These are phyloP conservation scores for Pseudococcus jackbeardsleyi DNA, from an alignment of 2,888 invertebrate species.

Conservation along the genomic window DNA sequence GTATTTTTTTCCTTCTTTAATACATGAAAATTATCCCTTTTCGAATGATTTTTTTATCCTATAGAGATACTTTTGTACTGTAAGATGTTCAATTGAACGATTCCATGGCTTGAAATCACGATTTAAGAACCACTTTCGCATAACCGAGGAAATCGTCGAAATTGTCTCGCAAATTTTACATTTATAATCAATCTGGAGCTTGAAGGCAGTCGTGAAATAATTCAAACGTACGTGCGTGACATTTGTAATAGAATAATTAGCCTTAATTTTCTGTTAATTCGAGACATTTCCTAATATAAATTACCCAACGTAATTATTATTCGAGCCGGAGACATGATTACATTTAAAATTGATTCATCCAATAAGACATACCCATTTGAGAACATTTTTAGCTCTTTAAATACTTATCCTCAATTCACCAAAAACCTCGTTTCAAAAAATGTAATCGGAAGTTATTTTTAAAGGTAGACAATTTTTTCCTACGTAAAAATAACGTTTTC, in stretches of 20 bases:
- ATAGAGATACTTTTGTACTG: no score
- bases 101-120: background rate
- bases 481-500: background rate
- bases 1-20: background rate
- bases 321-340: conserved; percentile 50
- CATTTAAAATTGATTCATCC: conserved; percentile 26
- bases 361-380: background rate
- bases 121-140: conserved; percentile 41
- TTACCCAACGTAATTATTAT: conserved; percentile 60
- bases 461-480: background rate
- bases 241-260: conserved; percentile 61
- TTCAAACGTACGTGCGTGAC: conserved; percentile 58
- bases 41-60: no score
- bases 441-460: background rate
- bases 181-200: conserved; percentile 54
- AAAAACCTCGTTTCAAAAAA: background rate
- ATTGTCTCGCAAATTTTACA: conserved; percentile 17
- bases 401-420: no score
- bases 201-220: conserved; percentile 58
- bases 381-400: background rate
- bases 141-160: background rate
- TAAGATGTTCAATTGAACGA: no score
- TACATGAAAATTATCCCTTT: no score
- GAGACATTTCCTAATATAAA: conserved; percentile 63
- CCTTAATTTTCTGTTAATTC: conserved; percentile 61